Evolutionary conservation across 2,888 invertebrate species (phyloP).

Genomic region (Ormyrus pomaceus): DNA sequence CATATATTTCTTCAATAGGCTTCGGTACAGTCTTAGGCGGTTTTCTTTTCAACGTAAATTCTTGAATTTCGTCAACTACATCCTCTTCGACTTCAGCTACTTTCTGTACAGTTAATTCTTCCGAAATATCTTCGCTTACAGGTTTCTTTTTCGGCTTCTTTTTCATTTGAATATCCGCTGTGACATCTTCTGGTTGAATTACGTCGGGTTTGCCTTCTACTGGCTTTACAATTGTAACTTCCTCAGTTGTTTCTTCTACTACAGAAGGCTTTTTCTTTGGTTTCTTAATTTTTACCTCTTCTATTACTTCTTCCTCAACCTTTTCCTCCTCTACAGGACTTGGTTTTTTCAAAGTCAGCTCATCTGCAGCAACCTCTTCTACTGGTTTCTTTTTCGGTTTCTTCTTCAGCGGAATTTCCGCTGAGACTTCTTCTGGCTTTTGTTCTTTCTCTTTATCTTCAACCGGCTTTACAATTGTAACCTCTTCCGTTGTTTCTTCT

Average conservation of each 20-base stretch:
- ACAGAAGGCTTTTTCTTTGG: slow-evolving; percentile 61
- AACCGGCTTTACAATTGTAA: slow-evolving; percentile 71
- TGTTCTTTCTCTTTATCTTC: slow-evolving; percentile 62
- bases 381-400: slow-evolving; percentile 63
- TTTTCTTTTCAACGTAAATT: slow-evolving; percentile 78
- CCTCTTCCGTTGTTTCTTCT: slow-evolving; percentile 76
- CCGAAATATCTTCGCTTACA: slow-evolving; percentile 60
- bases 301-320: slow-evolving; percentile 68
- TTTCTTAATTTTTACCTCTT: slow-evolving; percentile 74
- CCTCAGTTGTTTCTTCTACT: slow-evolving; percentile 75
- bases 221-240: slow-evolving; percentile 73
- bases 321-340: slow-evolving; percentile 63
- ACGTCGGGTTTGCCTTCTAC: slow-evolving; percentile 46
- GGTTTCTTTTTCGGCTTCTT: slow-evolving; percentile 64
- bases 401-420: slow-evolving; percentile 60
- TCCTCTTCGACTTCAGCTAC: slow-evolving; percentile 61
- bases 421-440: slow-evolving; percentile 60
- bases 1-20: slow-evolving; percentile 79
- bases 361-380: slow-evolving; percentile 65
- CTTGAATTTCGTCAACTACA: slow-evolving; percentile 73
- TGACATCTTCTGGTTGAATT: slow-evolving; percentile 70
- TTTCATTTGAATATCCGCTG: slow-evolving; percentile 60
- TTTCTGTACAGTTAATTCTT: slow-evolving; percentile 64
- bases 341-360: slow-evolving; percentile 74
- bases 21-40: slow-evolving; percentile 72